Percentiles rank a stretch among this genome's conserved stretches.
Evolutionary conservation across 2,797 vertebrate genomes (phyloP).

Genomic region (Glossophaga mutica): DNA sequence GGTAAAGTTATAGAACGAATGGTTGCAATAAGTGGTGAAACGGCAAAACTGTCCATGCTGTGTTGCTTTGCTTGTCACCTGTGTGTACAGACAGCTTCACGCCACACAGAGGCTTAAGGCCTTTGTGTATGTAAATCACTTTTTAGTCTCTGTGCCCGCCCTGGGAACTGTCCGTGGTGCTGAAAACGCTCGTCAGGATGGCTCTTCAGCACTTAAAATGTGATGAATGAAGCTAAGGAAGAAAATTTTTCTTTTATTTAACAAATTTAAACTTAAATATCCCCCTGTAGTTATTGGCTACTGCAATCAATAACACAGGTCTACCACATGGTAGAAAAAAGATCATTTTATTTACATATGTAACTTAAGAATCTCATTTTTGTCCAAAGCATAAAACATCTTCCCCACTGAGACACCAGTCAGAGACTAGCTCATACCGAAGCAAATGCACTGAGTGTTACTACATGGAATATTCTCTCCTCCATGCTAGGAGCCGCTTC

Average conservation of each 20-base stretch:
- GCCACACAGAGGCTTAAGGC: neutral
- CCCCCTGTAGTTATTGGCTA: neutral
- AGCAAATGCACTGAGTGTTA: neutral
- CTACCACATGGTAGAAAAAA: neutral
- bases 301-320: neutral
- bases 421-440: neutral
- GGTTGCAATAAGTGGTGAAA: neutral
- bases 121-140: neutral
- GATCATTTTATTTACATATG: neutral
- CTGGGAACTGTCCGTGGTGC: neutral
- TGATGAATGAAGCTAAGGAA: neutral
- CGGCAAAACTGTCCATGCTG: neutral
- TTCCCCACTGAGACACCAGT: neutral
- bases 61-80: neutral
- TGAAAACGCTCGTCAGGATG: neutral
- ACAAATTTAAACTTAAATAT: neutral
- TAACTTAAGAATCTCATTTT: neutral
- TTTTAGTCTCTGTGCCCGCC: neutral
- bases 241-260: neutral
- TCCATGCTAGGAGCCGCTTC: neutral
- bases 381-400: neutral
- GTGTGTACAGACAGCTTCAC: neutral
- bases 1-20: neutral
- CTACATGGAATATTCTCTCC: fast-evolving
- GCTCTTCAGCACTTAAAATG: neutral